A percentile compares a stretch with the other conserved stretches of the same genome.
These are phyloP conservation scores for Onchidella celtica DNA, from an alignment of 2,888 invertebrate species.

Conservation along the genomic window DNA sequence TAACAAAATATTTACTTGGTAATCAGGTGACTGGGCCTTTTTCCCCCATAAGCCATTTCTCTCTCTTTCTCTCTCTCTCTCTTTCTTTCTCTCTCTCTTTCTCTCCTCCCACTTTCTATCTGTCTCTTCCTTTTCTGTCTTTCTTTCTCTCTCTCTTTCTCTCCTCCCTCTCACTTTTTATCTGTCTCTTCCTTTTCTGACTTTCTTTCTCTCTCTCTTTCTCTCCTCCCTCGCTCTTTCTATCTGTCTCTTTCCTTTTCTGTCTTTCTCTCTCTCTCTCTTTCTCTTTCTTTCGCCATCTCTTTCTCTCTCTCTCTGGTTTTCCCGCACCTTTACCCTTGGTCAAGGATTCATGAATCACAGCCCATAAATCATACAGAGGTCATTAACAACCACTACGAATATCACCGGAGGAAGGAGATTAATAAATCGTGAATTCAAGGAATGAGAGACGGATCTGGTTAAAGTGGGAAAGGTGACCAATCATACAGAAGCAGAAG, in stretches of 20 bases:
- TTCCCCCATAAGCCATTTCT: not conserved
- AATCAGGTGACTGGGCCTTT: too few relatives aligned
- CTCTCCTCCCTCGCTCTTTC: not conserved
- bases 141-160: slow-evolving; percentile 9
- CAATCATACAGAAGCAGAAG: too few relatives aligned
- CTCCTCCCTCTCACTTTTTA: too few relatives aligned
- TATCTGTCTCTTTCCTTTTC: slow-evolving; percentile 5
- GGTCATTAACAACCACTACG: too few relatives aligned
- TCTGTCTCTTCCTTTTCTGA: not conserved
- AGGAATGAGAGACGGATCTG: too few relatives aligned
- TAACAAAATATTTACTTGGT: not conserved
- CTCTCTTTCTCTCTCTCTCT: slow-evolving; percentile 13
- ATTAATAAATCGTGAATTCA: too few relatives aligned
- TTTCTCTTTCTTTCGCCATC: slow-evolving; percentile 28
- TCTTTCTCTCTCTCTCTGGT: too few relatives aligned
- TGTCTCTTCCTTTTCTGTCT: not conserved
- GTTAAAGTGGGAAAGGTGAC: too few relatives aligned
- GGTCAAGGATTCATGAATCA: too few relatives aligned
- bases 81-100: slow-evolving; percentile 5
- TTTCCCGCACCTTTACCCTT: too few relatives aligned
- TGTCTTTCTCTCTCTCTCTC: slow-evolving; percentile 37
- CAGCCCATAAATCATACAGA: too few relatives aligned
- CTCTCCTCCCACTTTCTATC: not conserved
- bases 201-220: not conserved
- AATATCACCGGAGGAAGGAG: too few relatives aligned